Percentiles rank a stretch among this genome's conserved stretches.
These are phyloP conservation scores for Cepaea nemoralis DNA, from an alignment of 1,140 invertebrate species.

Conservation along the genomic window DNA sequence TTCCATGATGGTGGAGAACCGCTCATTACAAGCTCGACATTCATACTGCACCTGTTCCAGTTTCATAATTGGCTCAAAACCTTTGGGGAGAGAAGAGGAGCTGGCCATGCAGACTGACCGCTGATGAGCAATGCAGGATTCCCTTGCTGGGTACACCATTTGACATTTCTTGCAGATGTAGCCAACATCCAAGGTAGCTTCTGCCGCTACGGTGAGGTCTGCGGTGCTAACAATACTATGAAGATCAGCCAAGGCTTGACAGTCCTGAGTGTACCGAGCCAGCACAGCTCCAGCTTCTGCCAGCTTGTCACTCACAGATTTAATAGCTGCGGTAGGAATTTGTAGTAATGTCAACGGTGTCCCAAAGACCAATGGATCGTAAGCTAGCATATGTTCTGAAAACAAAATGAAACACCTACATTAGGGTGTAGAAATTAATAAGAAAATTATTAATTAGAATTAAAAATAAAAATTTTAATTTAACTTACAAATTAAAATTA, in stretches of 20 bases:
- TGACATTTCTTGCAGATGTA: conserved; percentile 89
- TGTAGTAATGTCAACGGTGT: conserved; percentile 74
- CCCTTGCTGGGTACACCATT: conserved; percentile 83
- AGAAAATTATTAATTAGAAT: too few relatives aligned
- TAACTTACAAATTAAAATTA: too few relatives aligned
- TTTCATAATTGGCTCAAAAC: conserved; percentile 68
- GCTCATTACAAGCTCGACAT: conserved; percentile 79
- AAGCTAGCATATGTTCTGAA: conserved; percentile 66
- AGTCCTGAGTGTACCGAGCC: conserved; percentile 74
- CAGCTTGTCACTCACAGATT: conserved; percentile 72
- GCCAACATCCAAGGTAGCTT: conserved; percentile 83
- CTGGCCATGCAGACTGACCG: conserved; percentile 75
- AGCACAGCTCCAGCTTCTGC: conserved; percentile 70
- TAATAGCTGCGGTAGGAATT: conserved; percentile 73
- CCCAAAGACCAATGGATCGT: conserved; percentile 72
- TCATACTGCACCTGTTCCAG: conserved; percentile 77
- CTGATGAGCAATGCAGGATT: conserved; percentile 82
- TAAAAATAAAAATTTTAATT: too few relatives aligned
- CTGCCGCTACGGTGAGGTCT: conserved; percentile 69
- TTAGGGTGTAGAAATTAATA: too few relatives aligned
- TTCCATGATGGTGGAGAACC: conserved; percentile 73
- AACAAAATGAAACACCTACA: too few relatives aligned
- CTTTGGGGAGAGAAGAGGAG: conserved; percentile 74
- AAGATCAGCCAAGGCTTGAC: conserved; percentile 70
- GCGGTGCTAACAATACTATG: conserved; percentile 59